Conservation (phyloP, 2,113 vertebrate species). For the Noturus placidus region DNA sequence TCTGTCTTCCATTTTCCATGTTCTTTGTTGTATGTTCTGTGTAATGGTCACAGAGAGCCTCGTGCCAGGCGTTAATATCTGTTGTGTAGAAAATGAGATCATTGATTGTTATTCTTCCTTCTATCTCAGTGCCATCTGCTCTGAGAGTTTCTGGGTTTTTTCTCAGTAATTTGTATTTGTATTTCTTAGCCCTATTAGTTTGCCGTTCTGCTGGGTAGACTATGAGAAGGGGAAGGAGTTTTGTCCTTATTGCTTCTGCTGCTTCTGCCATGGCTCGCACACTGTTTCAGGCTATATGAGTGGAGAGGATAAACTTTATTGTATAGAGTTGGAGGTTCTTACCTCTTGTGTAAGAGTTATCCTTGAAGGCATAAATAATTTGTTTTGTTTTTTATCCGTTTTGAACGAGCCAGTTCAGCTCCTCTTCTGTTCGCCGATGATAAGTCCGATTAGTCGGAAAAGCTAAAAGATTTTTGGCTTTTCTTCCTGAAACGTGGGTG, state of each 20-base stretch:
- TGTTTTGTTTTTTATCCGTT: neutral
- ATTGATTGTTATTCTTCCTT: neutral
- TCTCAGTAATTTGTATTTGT: neutral
- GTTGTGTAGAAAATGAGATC: slow-evolving; percentile 1
- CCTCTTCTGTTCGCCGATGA: neutral
- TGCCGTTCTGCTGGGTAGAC: neutral
- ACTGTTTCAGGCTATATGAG: neutral
- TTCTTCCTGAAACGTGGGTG: neutral
- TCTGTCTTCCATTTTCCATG: neutral
- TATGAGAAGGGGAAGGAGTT: neutral
- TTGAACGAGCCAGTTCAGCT: neutral
- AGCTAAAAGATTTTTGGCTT: neutral
- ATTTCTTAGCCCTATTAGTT: too few relatives aligned
- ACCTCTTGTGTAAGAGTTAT: neutral
- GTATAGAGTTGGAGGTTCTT: neutral
- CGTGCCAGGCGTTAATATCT: neutral
- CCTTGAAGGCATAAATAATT: neutral
- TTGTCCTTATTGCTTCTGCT: neutral
- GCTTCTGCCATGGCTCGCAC: neutral
- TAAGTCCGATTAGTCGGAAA: too few relatives aligned
- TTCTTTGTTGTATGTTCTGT: too few relatives aligned
- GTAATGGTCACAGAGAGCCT: neutral
- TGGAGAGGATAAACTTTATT: neutral
- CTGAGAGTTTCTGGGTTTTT: neutral
- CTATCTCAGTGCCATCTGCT: neutral